These are phyloP conservation scores for Apis mellifera DNA, from an alignment of 1,140 invertebrate species.

Conservation along the genomic window Amel_HAv3.1 CM009935.2:5066001-5066500, in stretches of 20 bases:
- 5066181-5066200: neutral
- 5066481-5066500: no score
- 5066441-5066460: no score
- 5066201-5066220: neutral
- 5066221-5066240: neutral
- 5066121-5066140: neutral
- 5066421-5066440: no score
- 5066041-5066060: neutral
- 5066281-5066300: slow-evolving; percentile 1
- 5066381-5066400: no score
- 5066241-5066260: slow-evolving; percentile 1
- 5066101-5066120: neutral
- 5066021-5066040: neutral
- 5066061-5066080: neutral
- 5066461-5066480: no score
- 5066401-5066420: no score
- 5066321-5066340: neutral
- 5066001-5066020: neutral
- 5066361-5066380: no score
- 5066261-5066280: neutral
- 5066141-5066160: neutral
- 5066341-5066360: no score
- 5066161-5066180: neutral
- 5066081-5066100: neutral
- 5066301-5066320: no score